Evolutionary conservation across 2,797 vertebrate species (phyloP).

Genomic region (Argyrosomus regius): DNA sequence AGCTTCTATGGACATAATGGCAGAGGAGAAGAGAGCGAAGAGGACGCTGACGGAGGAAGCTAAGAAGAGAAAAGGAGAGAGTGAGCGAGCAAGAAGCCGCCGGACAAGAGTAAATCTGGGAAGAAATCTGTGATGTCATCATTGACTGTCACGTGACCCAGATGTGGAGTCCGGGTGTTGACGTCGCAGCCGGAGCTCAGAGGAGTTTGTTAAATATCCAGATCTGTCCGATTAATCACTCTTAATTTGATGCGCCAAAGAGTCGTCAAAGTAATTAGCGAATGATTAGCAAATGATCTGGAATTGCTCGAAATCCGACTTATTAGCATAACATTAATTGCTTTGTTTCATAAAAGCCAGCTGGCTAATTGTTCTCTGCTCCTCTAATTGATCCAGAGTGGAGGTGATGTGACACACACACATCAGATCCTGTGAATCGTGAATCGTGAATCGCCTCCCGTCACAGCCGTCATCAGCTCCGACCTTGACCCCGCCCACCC

Average conservation of each 20-base stretch:
- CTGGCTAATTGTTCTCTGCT: slow-evolving; percentile 82
- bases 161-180: slow-evolving; percentile 38
- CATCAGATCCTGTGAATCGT: no score
- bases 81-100: no score
- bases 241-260: slow-evolving; percentile 71
- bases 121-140: no score
- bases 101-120: no score
- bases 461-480: slow-evolving; percentile 7
- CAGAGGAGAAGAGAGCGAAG: no score
- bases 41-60: no score
- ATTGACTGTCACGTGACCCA: slow-evolving; percentile 23
- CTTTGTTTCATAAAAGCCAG: slow-evolving; percentile 86
- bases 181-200: slow-evolving; percentile 20
- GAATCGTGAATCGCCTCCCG: background rate
- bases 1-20: no score
- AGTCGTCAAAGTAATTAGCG: slow-evolving; percentile 78
- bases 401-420: background rate
- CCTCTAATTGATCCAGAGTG: slow-evolving; percentile 72
- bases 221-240: slow-evolving; percentile 78
- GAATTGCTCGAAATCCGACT: slow-evolving; percentile 81
- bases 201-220: slow-evolving; percentile 76
- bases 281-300: slow-evolving; percentile 81
- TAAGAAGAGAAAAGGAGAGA: no score
- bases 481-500: slow-evolving; percentile 67
- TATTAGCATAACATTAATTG: slow-evolving; percentile 85